Conservation (phyloP, 2,113 vertebrate genomes). For the Neopipo cinnamomea region DNA sequence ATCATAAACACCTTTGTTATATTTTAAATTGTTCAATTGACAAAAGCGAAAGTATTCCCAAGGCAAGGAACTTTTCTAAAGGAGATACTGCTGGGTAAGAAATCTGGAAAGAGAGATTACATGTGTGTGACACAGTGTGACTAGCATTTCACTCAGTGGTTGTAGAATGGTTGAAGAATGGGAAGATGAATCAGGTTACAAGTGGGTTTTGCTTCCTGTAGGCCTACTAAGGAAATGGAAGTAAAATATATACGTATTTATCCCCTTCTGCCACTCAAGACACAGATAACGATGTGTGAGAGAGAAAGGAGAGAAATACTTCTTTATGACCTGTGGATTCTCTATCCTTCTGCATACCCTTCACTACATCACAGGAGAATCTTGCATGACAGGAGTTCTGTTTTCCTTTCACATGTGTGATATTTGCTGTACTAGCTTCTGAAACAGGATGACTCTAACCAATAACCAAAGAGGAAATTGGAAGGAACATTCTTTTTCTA, state of each 20-base stretch:
- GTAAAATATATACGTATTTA: neutral
- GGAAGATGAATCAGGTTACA: neutral
- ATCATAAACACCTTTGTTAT: neutral
- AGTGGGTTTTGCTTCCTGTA: neutral
- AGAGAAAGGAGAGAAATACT: neutral
- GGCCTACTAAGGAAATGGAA: neutral
- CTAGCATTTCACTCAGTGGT: neutral
- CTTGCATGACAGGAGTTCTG: neutral
- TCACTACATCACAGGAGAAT: neutral
- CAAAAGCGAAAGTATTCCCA: neutral
- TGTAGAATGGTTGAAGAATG: neutral
- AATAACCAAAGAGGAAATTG: neutral
- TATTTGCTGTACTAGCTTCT: neutral
- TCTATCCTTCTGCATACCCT: neutral
- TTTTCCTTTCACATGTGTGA: neutral
- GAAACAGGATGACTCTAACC: neutral
- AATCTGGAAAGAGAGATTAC: neutral
- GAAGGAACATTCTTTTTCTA: neutral
- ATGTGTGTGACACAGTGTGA: neutral
- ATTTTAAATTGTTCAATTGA: neutral
- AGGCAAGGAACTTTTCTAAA: neutral
- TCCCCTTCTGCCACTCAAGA: neutral
- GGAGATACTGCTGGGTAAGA: neutral
- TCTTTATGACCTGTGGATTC: neutral
- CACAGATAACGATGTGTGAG: rapidly evolving